A percentile compares a stretch with the other conserved stretches of the same genome.
These are phyloP conservation scores for Aurelia sp. DNA, from an alignment of 30 jellyfish, hydroid and myxozoan genomes.

Conservation along the genomic window DNA sequence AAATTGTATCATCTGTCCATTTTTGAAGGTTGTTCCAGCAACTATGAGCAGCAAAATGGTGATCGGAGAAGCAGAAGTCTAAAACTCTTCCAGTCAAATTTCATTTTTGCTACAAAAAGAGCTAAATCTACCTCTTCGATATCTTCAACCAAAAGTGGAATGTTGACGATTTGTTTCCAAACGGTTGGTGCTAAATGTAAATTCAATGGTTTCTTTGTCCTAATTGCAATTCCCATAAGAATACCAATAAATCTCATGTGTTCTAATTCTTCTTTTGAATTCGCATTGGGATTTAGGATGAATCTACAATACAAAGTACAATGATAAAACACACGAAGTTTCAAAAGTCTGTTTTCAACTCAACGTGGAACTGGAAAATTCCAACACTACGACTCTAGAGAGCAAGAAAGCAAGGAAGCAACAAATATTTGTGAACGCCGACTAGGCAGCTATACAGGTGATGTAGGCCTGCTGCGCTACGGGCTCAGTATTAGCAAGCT, in stretches of 20 bases:
- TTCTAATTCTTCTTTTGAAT: slow-evolving; percentile 70
- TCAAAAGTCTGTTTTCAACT: background rate
- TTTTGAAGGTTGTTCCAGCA: too few relatives aligned
- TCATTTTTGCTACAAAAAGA: background rate
- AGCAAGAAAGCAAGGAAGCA: too few relatives aligned
- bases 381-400: too few relatives aligned
- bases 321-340: background rate
- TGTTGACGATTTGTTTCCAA: slow-evolving; percentile 89
- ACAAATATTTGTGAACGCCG: too few relatives aligned
- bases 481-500: too few relatives aligned
- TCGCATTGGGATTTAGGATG: slow-evolving; percentile 82
- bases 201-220: slow-evolving; percentile 85
- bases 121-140: slow-evolving; percentile 72
- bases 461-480: too few relatives aligned
- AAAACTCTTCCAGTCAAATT: background rate
- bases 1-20: too few relatives aligned
- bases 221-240: slow-evolving; percentile 87
- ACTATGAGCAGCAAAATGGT: too few relatives aligned
- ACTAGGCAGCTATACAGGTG: too few relatives aligned
- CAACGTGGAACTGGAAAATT: too few relatives aligned
- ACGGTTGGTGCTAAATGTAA: slow-evolving; percentile 88
- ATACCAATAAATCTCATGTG: slow-evolving; percentile 81
- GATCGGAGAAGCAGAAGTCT: background rate
- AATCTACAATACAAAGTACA: slow-evolving; percentile 26
- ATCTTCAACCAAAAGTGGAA: slow-evolving; percentile 69